Conservation (phyloP, 1,140 invertebrate genomes). For the Druon quercuslanigerum region DNA sequence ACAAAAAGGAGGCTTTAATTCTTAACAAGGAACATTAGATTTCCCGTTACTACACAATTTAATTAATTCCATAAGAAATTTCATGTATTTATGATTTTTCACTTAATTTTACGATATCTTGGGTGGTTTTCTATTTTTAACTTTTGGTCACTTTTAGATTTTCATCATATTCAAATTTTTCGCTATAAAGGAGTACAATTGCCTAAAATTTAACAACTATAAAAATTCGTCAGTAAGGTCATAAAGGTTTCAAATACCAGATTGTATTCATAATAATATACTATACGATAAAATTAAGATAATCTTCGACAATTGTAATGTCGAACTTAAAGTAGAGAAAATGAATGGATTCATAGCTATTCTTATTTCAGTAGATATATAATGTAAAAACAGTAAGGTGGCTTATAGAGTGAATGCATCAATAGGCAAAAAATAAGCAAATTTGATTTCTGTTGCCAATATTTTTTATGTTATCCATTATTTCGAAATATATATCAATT, state of each 20-base stretch:
- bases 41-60: not conserved
- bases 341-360: not conserved
- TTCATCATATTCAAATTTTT: no score
- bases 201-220: no score
- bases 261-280: constrained; percentile 2
- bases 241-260: not conserved
- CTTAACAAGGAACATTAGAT: constrained; percentile 67
- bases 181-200: no score
- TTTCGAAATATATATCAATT: not conserved
- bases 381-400: constrained; percentile 1
- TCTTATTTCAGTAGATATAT: not conserved
- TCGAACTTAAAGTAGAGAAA: not conserved
- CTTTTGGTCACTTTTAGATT: no score
- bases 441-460: not conserved
- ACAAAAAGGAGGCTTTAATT: constrained; percentile 71
- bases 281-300: not conserved
- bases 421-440: not conserved
- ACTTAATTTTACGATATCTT: not conserved
- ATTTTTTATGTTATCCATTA: not conserved
- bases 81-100: constrained; percentile 18
- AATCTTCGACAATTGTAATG: not conserved
- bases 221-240: not conserved
- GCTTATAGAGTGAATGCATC: constrained; percentile 1
- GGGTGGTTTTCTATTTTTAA: not conserved
- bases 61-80: not conserved